Evolutionary conservation across 2,888 invertebrate genomes (phyloP).

Genomic region (Physocephala rufipes): DNA sequence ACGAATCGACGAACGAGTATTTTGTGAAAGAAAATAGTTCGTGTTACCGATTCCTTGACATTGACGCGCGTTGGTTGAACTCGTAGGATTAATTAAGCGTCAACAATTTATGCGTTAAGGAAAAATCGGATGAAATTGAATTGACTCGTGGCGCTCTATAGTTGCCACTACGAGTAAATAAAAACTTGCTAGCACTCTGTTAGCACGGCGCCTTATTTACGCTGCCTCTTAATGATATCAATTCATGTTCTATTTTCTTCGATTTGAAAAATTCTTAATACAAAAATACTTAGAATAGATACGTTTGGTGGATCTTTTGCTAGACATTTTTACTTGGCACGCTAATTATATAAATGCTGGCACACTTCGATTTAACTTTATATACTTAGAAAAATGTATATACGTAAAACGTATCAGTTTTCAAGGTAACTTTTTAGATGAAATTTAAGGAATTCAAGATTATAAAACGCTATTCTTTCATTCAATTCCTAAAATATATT

Average conservation of each 20-base stretch:
- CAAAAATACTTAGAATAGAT: background rate
- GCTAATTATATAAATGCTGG: constrained; percentile 23
- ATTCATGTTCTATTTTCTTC: background rate
- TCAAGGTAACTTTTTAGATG: too few species aligned
- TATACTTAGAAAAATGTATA: background rate
- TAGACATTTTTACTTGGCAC: too few species aligned
- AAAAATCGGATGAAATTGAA: too few species aligned
- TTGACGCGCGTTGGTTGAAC: background rate
- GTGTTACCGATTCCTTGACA: background rate
- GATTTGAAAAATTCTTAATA: background rate
- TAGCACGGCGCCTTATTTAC: background rate
- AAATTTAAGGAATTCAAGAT: too few species aligned
- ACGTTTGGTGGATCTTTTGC: too few species aligned
- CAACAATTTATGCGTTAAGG: too few species aligned
- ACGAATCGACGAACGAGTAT: background rate
- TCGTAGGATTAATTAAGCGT: background rate
- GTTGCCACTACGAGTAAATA: too few species aligned
- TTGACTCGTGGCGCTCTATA: too few species aligned
- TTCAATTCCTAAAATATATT: background rate
- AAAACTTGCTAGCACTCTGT: too few species aligned
- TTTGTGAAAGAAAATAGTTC: background rate
- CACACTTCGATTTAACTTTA: constrained; percentile 42
- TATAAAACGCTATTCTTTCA: too few species aligned
- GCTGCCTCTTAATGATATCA: background rate
- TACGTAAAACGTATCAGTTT: too few species aligned